Base-by-base conservation (phyloP, 2,113 vertebrate genomes). In the Cepphus grylle region DNA sequence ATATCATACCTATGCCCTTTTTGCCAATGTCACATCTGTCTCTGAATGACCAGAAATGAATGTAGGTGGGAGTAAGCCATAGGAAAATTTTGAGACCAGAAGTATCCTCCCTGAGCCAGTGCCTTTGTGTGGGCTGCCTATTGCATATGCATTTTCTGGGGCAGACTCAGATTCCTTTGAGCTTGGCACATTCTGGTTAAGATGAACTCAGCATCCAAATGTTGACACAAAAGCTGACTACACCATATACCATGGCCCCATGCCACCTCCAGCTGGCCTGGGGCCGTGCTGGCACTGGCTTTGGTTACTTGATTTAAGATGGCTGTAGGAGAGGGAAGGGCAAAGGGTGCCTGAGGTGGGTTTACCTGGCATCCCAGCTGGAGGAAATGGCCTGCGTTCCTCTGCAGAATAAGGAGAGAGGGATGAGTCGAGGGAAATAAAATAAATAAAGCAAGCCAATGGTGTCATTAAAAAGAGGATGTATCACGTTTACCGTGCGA, bases 111-210 rank as follows among this genome's bases (percentile, higher is more conserved):
- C 49, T 6, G 84, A 90, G 59, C 78, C 70, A 47, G 42, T n/a
- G 52, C 8, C 53, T 49, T 93, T 86, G 63, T 72, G 74, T 43
- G 52, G 72, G 71, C 79, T 92, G 63, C 1, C 1, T 74, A 36
- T 67, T 86, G 65, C 43, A 36, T 79, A 74, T 43, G 34, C 22
- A 88, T 73, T 91, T 96, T 91, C 82, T 81, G 79, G 86, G 89
- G 86, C 47, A 67, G 74, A 71, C 63, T 91, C 61, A 23, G 89
- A 90, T 92, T 89, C 87, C 67, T 90, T 32, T 55, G 55, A 91
- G 89, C 74, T 93, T 97, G 96, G 85, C 94, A 86, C 50, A 29
- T 95, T 88, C 87, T 95, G 91, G 87, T 91, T 90, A 66, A 71
- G 86, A 89, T 86, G 87, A 93, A 63, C 83, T 95, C 93, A 95